Evolutionary conservation across 2,888 invertebrate species (phyloP).

Genomic region (Andrena minutula): DNA sequence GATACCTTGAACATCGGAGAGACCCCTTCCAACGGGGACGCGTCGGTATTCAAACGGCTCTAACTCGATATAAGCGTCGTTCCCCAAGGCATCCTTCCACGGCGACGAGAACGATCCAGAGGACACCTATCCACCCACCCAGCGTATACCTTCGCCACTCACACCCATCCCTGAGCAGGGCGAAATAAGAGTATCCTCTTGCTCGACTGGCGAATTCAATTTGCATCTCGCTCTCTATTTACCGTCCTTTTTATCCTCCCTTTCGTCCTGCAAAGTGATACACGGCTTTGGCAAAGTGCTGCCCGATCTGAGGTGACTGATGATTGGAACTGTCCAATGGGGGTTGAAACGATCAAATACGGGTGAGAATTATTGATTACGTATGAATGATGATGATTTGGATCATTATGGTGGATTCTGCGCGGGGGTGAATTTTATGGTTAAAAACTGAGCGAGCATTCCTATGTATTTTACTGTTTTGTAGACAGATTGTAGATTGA

Average conservation of each 20-base stretch:
- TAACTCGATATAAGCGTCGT: slow-evolving; percentile 83
- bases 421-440: background rate
- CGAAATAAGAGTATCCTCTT: slow-evolving; percentile 74
- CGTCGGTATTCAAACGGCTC: slow-evolving; percentile 83
- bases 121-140: slow-evolving; percentile 60
- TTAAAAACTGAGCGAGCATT: no score
- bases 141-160: slow-evolving; percentile 39
- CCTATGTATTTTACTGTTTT: no score
- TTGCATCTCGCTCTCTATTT: slow-evolving; percentile 77
- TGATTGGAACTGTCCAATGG: background rate
- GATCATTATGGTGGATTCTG: background rate
- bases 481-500: no score
- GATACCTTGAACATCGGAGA: slow-evolving; percentile 64
- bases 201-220: slow-evolving; percentile 77
- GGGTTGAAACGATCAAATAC: background rate
- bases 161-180: slow-evolving; percentile 38
- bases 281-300: background rate
- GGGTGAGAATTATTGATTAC: background rate
- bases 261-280: background rate
- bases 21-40: slow-evolving; percentile 43
- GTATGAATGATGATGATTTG: background rate
- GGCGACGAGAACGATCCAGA: slow-evolving; percentile 54
- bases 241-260: slow-evolving; percentile 24
- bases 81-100: slow-evolving; percentile 78
- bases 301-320: background rate